Percentiles rank a stretch among this genome's conserved stretches.
These are phyloP conservation scores for Nothoprocta perdicaria DNA, from an alignment of 2,113 vertebrate species.

Conservation along the genomic window DNA sequence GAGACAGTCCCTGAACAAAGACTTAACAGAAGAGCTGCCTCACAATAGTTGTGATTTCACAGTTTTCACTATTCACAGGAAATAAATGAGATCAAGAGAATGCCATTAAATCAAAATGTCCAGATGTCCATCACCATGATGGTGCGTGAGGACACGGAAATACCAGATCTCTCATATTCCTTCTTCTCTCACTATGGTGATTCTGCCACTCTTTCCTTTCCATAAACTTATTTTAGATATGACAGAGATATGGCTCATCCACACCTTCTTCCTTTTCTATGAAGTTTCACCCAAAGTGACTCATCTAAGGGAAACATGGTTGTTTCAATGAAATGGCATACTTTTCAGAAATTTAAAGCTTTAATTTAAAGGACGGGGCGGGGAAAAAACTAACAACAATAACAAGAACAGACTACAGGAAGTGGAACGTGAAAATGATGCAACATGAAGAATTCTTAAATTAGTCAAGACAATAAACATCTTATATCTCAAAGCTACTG, in stretches of 20 bases:
- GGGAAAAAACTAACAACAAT: background rate
- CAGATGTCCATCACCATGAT: too few relatives aligned
- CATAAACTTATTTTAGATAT: background rate
- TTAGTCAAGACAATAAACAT: background rate
- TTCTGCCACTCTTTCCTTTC: background rate
- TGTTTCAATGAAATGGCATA: background rate
- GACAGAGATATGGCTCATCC: background rate
- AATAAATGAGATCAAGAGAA: background rate
- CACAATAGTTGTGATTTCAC: background rate
- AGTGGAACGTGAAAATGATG: background rate
- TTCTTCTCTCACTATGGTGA: background rate
- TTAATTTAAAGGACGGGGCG: too few relatives aligned
- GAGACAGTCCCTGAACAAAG: background rate
- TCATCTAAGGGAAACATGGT: background rate
- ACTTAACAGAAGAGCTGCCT: background rate
- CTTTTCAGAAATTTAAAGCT: background rate
- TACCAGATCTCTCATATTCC: background rate
- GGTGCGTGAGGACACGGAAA: fast-evolving
- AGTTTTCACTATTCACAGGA: background rate
- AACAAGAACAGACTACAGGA: background rate
- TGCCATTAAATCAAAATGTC: background rate
- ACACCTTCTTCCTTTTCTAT: background rate
- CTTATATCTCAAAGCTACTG: background rate
- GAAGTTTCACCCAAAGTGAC: background rate
- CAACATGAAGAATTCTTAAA: background rate